phyloP scores from a whole-genome alignment of 2,113 vertebrate species.

The Zapornia atra region DNA sequence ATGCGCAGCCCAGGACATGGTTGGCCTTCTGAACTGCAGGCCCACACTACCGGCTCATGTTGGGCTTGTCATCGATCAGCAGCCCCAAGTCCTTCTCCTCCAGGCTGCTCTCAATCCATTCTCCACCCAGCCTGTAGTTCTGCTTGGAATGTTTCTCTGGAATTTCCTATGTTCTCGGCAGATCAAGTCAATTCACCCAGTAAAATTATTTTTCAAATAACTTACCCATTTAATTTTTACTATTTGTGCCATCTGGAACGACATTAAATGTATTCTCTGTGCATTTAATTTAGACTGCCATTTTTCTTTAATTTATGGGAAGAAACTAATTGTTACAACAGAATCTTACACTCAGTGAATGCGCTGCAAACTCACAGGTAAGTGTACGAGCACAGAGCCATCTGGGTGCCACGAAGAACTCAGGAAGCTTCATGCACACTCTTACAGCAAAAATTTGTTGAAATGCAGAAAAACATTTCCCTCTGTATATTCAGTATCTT shows the following conservation, averaged over 20 bases:
- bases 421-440: not conserved
- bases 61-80: no score
- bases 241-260: not conserved
- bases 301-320: not conserved
- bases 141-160: not conserved
- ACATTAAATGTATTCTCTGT: not conserved
- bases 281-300: not conserved
- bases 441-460: not conserved
- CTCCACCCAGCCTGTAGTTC: no score
- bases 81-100: no score
- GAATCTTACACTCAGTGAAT: not conserved
- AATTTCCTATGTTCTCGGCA: not conserved
- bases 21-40: no score
- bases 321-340: not conserved
- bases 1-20: no score
- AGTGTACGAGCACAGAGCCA: not conserved
- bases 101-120: no score
- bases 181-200: not conserved
- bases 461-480: not conserved
- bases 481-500: not conserved
- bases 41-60: no score
- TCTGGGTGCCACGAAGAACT: not conserved
- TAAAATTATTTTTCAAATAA: not conserved
- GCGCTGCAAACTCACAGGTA: not conserved
- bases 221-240: not conserved